These are phyloP conservation scores for Lampris incognitus DNA, from an alignment of 2,113 vertebrate genomes.

Conservation along the genomic window DNA sequence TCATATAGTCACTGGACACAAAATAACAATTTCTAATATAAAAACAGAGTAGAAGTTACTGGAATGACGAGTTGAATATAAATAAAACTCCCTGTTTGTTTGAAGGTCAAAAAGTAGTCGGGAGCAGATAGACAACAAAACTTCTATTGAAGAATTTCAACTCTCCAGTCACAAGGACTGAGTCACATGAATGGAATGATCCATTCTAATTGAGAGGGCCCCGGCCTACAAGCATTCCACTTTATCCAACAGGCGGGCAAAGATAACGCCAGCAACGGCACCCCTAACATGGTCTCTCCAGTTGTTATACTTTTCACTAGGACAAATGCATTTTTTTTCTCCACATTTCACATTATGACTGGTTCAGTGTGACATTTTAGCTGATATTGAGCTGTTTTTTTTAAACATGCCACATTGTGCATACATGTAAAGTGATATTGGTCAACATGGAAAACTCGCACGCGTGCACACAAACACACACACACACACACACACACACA, in stretches of 20 bases:
- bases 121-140: slow-evolving; percentile 54
- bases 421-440: slow-evolving; percentile 75
- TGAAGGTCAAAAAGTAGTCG: slow-evolving; percentile 63
- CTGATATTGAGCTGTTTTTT: slow-evolving; percentile 37
- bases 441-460: slow-evolving; percentile 59
- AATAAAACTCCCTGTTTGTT: slow-evolving; percentile 65
- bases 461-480: slow-evolving; percentile 66
- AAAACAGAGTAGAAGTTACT: slow-evolving; percentile 59
- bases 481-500: slow-evolving; percentile 30
- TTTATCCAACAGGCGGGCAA: slow-evolving; percentile 59
- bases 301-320: slow-evolving; percentile 54
- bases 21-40: slow-evolving; percentile 66
- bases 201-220: slow-evolving; percentile 70
- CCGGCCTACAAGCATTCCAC: slow-evolving; percentile 53
- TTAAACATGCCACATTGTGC: slow-evolving; percentile 65
- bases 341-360: slow-evolving; percentile 59
- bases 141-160: slow-evolving; percentile 60
- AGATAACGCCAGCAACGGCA: slow-evolving; percentile 58
- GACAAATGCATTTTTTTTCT: slow-evolving; percentile 56
- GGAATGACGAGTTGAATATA: slow-evolving; percentile 74
- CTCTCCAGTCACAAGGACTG: slow-evolving; percentile 73
- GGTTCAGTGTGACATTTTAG: slow-evolving; percentile 51
- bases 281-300: slow-evolving; percentile 62
- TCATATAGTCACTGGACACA: slow-evolving; percentile 67
- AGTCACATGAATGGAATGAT: slow-evolving; percentile 76